Conservation (phyloP, 2,113 vertebrate genomes). For the Dromaius novaehollandiae region DNA sequence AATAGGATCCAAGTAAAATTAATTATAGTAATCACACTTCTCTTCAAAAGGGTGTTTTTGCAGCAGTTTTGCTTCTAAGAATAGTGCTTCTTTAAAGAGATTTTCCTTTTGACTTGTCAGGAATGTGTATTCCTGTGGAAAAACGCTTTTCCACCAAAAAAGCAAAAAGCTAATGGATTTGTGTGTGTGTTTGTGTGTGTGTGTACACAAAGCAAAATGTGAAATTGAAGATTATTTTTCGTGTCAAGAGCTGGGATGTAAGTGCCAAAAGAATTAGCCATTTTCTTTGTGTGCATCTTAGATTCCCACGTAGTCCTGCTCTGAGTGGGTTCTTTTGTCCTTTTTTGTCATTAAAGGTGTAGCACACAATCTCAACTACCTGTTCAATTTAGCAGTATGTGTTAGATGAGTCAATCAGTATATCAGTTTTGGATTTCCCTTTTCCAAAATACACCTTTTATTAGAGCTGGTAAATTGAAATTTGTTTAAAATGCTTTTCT, state of each 20-base stretch:
- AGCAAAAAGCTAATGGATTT: neutral
- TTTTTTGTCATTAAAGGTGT: neutral
- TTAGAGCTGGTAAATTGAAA: neutral
- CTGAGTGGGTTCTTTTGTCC: neutral
- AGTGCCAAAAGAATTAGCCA: neutral
- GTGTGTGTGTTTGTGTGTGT: neutral
- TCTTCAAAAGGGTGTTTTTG: neutral
- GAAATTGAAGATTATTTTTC: neutral
- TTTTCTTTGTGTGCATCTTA: neutral
- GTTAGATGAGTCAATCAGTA: neutral
- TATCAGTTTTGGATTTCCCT: neutral
- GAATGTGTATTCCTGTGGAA: slow-evolving; percentile 5
- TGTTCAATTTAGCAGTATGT: neutral
- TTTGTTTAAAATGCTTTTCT: neutral
- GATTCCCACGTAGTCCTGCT: neutral
- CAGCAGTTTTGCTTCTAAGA: slow-evolving; percentile 10
- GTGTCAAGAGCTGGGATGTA: neutral
- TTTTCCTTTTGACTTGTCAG: slow-evolving; percentile 13
- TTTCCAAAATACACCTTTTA: neutral
- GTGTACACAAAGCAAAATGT: neutral
- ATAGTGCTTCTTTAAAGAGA: neutral
- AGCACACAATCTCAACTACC: neutral
- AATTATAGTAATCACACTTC: slow-evolving; percentile 51
- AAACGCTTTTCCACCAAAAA: neutral
- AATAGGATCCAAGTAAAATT: slow-evolving; percentile 36